Percentiles rank a stretch among this genome's conserved stretches.
These are phyloP conservation scores for Dermolepida albohirtum DNA, from an alignment of 2,888 invertebrate genomes.

Conservation along the genomic window DNA sequence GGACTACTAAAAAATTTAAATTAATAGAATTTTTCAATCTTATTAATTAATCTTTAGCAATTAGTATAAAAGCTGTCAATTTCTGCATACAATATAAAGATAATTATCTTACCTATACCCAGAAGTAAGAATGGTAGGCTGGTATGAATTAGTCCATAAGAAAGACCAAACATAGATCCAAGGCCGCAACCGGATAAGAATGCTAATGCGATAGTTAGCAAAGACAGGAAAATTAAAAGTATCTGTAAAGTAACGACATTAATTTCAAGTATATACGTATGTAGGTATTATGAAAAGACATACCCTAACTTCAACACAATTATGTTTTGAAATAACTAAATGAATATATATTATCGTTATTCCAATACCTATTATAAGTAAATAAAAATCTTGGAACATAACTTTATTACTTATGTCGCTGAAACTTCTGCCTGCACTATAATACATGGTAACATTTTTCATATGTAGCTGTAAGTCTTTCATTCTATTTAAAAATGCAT, in stretches of 20 bases:
- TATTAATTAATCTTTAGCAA: too few relatives aligned
- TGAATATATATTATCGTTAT: conserved; percentile 82
- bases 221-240: conserved; percentile 75
- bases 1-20: too few relatives aligned
- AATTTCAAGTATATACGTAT: background rate
- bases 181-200: conserved; percentile 78
- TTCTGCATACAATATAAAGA: too few relatives aligned
- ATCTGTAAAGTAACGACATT: conserved; percentile 63
- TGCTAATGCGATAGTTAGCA: conserved; percentile 79
- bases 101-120: conserved; percentile 70
- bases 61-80: too few relatives aligned
- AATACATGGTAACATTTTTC: conserved; percentile 67
- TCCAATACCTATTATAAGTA: conserved; percentile 74
- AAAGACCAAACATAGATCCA: conserved; percentile 77
- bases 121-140: conserved; percentile 84
- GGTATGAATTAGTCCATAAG: conserved; percentile 85
- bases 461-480: conserved; percentile 59
- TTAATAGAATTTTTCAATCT: too few relatives aligned
- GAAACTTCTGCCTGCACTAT: conserved; percentile 76
- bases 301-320: conserved; percentile 78
- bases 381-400: conserved; percentile 80
- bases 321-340: conserved; percentile 78
- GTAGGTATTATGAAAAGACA: background rate
- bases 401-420: conserved; percentile 79
- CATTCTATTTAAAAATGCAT: conserved; percentile 68